These are phyloP conservation scores for Leptinotarsa tumamoca DNA, from an alignment of 2,888 invertebrate species.

Conservation along the genomic window DNA sequence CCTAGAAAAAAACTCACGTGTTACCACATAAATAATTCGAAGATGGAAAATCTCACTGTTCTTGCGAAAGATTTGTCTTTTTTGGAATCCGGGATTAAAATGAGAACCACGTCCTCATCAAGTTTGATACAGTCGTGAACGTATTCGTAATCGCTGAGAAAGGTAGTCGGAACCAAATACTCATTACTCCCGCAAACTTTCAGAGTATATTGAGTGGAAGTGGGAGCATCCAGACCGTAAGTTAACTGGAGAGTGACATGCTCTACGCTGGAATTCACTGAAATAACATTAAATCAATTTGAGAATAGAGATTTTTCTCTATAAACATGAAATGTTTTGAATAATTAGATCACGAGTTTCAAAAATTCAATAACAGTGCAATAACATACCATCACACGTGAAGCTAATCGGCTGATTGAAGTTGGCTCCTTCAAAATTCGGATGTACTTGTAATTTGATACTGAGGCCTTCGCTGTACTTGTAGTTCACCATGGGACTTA, in stretches of 20 bases:
- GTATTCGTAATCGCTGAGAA: slow-evolving; percentile 91
- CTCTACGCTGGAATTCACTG: slow-evolving; percentile 88
- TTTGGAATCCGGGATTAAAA: slow-evolving; percentile 75
- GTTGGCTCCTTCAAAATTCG: slow-evolving; percentile 67
- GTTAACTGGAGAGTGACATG: slow-evolving; percentile 88
- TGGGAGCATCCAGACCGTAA: slow-evolving; percentile 78
- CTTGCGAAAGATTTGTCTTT: slow-evolving; percentile 80
- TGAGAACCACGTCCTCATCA: slow-evolving; percentile 86
- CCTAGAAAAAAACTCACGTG: slow-evolving; percentile 60
- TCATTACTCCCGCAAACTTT: slow-evolving; percentile 91
- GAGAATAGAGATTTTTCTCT: neutral
- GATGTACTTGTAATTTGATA: slow-evolving; percentile 88
- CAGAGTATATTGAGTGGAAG: slow-evolving; percentile 70
- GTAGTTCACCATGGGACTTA: slow-evolving; percentile 88
- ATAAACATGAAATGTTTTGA: no score
- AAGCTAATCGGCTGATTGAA: slow-evolving; percentile 79
- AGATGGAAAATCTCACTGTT: slow-evolving; percentile 70
- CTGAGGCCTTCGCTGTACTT: slow-evolving; percentile 83
- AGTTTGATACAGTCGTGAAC: slow-evolving; percentile 93
- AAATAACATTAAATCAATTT: neutral
- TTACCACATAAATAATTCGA: neutral
- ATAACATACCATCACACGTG: slow-evolving; percentile 87
- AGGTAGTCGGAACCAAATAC: slow-evolving; percentile 86
- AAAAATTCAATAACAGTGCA: slow-evolving; percentile 56
- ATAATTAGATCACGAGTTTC: no score